Conservation (phyloP, 2,113 vertebrate species). For the Acrocephalus arundinaceus region DNA sequence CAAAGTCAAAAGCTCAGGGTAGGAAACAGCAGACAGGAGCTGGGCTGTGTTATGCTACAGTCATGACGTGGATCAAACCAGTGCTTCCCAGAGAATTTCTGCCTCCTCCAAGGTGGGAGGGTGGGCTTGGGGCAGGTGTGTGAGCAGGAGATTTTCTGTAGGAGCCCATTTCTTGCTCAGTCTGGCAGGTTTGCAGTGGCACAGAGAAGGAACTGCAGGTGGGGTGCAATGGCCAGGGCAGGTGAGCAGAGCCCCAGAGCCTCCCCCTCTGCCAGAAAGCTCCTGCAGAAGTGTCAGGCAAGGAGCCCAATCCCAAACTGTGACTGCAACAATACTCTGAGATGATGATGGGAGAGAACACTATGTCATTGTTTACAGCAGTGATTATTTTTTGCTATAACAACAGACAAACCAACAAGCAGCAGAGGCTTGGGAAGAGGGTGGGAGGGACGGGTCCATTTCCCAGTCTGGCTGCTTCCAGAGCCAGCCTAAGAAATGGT, state of each 20-base stretch:
- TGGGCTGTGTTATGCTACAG: neutral
- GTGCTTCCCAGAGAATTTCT: neutral
- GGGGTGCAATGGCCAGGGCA: neutral
- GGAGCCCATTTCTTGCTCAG: neutral
- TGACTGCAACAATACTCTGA: neutral
- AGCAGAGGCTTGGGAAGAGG: neutral
- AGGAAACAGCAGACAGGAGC: neutral
- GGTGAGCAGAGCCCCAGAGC: neutral
- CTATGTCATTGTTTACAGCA: neutral
- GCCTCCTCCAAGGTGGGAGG: neutral
- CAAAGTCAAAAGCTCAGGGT: neutral
- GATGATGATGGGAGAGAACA: neutral
- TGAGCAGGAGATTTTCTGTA: neutral
- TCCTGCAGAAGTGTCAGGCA: neutral
- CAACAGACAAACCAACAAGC: conserved; percentile 17
- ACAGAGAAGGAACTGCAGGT: neutral
- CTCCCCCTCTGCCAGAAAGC: neutral
- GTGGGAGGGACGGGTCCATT: neutral
- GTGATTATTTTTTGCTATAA: neutral
- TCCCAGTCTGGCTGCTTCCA: neutral
- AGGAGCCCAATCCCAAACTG: neutral
- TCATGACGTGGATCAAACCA: neutral
- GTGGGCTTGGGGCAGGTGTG: neutral
- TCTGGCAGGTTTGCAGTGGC: neutral
- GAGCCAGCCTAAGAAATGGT: neutral